Evolutionary conservation across 2,113 vertebrate genomes (phyloP), one percentile per base, ranked within the genome.

Genomic region (Carassius carassius): DNA sequence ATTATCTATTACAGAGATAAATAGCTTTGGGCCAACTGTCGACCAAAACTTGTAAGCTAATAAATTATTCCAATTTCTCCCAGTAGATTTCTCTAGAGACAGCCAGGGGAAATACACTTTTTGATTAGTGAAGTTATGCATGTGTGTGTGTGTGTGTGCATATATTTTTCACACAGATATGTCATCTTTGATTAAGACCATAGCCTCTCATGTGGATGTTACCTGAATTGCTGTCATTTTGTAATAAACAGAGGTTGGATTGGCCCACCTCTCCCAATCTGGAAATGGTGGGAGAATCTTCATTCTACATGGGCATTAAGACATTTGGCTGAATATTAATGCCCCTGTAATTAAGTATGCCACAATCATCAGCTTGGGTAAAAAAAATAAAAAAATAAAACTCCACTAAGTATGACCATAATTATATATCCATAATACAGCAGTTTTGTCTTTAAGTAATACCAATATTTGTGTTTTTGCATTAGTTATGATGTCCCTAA

Each of bases 31-130:
- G 96, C 96, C 96, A 96, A 97, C 96, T 97, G 96, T 97, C 96
- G 96, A 96, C 95, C 95, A 96, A 96, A 97, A 96, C 96, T 97
- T 97, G 96, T 96, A 96, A 97, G 96, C 96, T 97, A 97, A 97
- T 97, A 97, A 97, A 97, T 96, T 97, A 97, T 97, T 96, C 96
- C 95, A 96, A 96, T 97, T 97, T 97, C 96, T 97, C 96, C 95
- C 95, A 91, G 94, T 91, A 94, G 95, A 97, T 97, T 96, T 96
- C 96, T 97, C 96, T 95, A 95, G 96, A 96, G 96, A 96, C 95
- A 95, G 95, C 95, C 94, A 95, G 95, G 96, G 95, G 95, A 97
- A 97, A 97, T 96, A 96, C 96, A 96, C 95, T 96, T 96, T 97
- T 96, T 97, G 96, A 97, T 97, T 97, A 96, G 96, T 95, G 96